Conservation (phyloP, 1,140 invertebrate species). For the Uloborus diversus region DNA sequence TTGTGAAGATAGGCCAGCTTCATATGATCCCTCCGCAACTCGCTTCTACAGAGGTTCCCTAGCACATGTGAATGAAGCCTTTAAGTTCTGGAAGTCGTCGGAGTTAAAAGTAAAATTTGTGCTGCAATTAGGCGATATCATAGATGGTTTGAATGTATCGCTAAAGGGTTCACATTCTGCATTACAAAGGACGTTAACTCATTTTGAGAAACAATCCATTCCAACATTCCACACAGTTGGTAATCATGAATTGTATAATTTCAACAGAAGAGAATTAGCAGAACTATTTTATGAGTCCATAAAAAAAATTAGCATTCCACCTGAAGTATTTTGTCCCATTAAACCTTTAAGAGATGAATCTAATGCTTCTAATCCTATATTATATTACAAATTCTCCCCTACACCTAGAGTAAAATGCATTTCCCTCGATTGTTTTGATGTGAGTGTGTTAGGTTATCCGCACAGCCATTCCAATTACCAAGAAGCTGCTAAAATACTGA, state of each 20-base stretch:
- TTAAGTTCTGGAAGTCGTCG: conserved; percentile 62
- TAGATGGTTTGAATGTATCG: conserved; percentile 63
- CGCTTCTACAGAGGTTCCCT: conserved; percentile 64
- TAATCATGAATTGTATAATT: conserved; percentile 67
- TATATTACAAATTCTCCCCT: conserved; percentile 63
- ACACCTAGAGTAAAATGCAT: conserved; percentile 61
- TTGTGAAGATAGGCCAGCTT: conserved; percentile 61
- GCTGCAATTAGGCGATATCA: conserved; percentile 65
- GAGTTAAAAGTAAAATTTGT: conserved; percentile 60
- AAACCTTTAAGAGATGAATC: not conserved
- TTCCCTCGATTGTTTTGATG: conserved; percentile 65
- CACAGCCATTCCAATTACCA: conserved; percentile 56
- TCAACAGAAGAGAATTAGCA: conserved; percentile 60
- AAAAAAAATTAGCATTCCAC: conserved; percentile 35
- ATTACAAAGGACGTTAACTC: conserved; percentile 35
- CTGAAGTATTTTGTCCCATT: conserved; percentile 16
- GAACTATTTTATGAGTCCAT: conserved; percentile 51
- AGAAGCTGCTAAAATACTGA: conserved; percentile 58
- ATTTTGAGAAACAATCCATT: conserved; percentile 58
- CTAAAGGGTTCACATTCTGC: conserved; percentile 46
- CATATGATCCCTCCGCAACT: conserved; percentile 62
- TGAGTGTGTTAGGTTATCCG: conserved; percentile 62
- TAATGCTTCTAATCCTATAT: not conserved
- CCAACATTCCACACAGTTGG: conserved; percentile 64
- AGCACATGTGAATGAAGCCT: conserved; percentile 61